Conservation (phyloP, 2,113 vertebrate genomes). For the Camelus dromedarius region DNA sequence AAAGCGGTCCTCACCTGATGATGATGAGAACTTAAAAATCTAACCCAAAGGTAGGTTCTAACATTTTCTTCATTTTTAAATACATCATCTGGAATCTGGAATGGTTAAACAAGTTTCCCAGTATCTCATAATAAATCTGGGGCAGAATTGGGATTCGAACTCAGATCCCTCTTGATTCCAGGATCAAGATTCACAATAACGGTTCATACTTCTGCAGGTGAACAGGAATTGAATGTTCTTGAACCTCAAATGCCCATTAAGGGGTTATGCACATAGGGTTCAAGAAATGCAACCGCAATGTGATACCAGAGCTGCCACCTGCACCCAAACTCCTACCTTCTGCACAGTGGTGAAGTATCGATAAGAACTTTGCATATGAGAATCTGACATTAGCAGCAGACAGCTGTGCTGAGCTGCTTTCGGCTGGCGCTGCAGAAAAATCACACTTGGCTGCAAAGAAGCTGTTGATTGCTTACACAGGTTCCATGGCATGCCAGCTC, state of each 20-base stretch:
- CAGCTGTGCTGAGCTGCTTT: neutral
- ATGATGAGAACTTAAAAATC: neutral
- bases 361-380: neutral
- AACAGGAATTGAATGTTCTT: neutral
- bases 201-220: neutral
- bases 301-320: neutral
- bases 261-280: neutral
- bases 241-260: neutral
- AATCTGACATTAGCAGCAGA: neutral
- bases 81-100: neutral
- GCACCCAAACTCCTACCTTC: neutral
- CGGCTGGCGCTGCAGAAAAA: neutral
- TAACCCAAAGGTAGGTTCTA: neutral
- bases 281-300: neutral
- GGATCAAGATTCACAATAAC: neutral
- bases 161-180: neutral
- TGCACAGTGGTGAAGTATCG: neutral
- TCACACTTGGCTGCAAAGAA: constrained; percentile 14
- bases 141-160: neutral
- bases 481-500: constrained; percentile 21
- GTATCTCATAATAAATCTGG: neutral
- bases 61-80: neutral
- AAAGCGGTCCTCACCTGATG: neutral
- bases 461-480: constrained; percentile 51
- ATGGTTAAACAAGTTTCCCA: neutral